Conservation (phyloP, 2,888 invertebrate genomes). For the Yponomeuta malinellus region DNA sequence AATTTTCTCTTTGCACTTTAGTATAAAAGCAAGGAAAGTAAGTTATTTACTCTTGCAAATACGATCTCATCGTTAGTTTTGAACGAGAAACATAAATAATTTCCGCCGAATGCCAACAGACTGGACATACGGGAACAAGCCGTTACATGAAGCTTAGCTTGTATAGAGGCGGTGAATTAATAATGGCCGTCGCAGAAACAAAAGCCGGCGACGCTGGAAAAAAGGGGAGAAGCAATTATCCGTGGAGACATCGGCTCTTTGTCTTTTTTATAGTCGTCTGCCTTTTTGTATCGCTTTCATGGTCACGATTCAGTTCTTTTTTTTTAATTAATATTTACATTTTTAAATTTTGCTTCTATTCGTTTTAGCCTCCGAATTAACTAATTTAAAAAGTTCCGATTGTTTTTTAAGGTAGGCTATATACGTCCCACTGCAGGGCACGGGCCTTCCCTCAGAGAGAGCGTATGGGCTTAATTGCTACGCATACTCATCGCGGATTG, state of each 20-base stretch:
- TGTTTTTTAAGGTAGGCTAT: no score
- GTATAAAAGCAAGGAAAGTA: neutral
- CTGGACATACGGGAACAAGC: neutral
- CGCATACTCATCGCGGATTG: no score
- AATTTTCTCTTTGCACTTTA: no score
- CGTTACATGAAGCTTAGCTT: neutral
- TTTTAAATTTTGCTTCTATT: neutral
- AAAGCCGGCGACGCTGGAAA: neutral
- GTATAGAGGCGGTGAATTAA: constrained; percentile 7
- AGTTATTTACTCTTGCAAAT: neutral
- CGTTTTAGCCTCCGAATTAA: neutral
- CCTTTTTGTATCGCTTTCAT: neutral
- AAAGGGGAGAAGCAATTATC: constrained; percentile 6
- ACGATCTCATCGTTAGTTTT: neutral
- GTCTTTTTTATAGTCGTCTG: neutral
- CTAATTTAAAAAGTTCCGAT: no score
- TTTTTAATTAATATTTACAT: neutral
- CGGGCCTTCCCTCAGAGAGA: no score
- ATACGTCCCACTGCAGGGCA: no score
- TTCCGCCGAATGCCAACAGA: neutral
- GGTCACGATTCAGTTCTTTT: neutral
- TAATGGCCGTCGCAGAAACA: neutral
- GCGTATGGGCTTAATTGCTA: no score
- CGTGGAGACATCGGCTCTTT: neutral
- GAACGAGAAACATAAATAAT: neutral